phyloP scores from a whole-genome alignment of 2,888 invertebrate species.

The Aricia artaxerxes region DNA sequence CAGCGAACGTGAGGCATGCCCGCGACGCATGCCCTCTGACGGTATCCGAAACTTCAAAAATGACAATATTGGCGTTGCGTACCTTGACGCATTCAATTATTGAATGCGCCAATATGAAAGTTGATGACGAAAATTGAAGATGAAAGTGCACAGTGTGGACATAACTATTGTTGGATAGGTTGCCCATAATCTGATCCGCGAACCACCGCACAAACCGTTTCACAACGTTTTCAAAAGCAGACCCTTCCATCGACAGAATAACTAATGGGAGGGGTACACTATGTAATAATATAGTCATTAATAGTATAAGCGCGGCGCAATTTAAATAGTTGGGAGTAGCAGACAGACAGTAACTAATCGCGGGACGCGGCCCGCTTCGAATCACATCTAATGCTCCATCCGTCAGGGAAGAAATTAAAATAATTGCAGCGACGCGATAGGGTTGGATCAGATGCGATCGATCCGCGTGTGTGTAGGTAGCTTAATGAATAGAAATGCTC shows the following conservation, averaged over 20 bases:
- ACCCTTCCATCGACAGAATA: constrained; percentile 1
- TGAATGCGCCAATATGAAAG: too few species aligned
- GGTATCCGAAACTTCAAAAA: too few species aligned
- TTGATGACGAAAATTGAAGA: too few species aligned
- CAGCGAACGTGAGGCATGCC: too few species aligned
- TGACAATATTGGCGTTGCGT: too few species aligned
- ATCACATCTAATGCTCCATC: constrained; percentile 69
- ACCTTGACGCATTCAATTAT: too few species aligned
- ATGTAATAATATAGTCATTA: constrained; percentile 26
- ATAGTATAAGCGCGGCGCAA: constrained; percentile 42
- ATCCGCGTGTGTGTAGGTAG: neutral
- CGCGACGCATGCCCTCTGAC: too few species aligned
- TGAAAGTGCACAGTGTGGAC: too few species aligned
- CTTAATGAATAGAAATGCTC: neutral
- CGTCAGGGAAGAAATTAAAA: constrained; percentile 75
- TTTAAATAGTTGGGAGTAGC: constrained; percentile 55
- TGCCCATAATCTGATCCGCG: too few species aligned
- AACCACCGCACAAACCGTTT: neutral
- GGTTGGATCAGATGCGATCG: constrained; percentile 20
- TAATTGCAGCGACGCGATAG: constrained; percentile 56
- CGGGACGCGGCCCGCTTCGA: constrained; percentile 49
- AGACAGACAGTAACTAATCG: constrained; percentile 63
- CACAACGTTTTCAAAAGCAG: neutral
- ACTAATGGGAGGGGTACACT: constrained; percentile 10
- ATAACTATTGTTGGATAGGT: too few species aligned